These are phyloP conservation scores for Melanotaenia parkinsoni DNA, from an alignment of 2,797 vertebrate genomes.

Conservation along the genomic window DNA sequence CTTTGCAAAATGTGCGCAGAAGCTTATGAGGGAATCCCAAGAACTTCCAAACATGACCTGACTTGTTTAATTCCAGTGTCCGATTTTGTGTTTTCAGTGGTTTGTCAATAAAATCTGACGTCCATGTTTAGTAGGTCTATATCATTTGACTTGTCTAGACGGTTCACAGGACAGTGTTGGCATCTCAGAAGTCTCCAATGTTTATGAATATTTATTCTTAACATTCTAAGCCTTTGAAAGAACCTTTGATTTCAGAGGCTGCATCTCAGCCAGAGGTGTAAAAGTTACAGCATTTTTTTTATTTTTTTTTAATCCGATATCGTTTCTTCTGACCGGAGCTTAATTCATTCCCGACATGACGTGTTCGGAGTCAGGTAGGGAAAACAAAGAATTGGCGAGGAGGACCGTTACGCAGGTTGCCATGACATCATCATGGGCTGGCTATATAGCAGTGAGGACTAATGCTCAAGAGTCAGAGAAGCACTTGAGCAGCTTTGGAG, in stretches of 20 bases:
- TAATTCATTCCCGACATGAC: slow-evolving; percentile 72
- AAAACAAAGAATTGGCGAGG: slow-evolving; percentile 67
- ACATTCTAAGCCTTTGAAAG: slow-evolving; percentile 58
- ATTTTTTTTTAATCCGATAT: slow-evolving; percentile 44
- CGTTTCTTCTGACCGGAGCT: slow-evolving; percentile 70
- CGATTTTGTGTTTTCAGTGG: not conserved
- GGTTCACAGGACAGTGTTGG: slow-evolving; percentile 42
- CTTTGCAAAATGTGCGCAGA: not conserved
- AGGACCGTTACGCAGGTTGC: slow-evolving; percentile 80
- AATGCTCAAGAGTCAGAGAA: slow-evolving; percentile 77
- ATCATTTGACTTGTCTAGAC: slow-evolving; percentile 30
- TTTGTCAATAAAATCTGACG: slow-evolving; percentile 22
- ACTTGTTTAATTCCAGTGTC: slow-evolving; percentile 10
- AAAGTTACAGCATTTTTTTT: slow-evolving; percentile 43
- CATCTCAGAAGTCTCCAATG: slow-evolving; percentile 25
- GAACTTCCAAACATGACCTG: not conserved
- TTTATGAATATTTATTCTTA: slow-evolving; percentile 40
- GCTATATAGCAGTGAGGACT: slow-evolving; percentile 80
- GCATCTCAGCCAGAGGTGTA: slow-evolving; percentile 52
- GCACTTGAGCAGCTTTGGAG: slow-evolving; percentile 80
- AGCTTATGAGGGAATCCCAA: no score
- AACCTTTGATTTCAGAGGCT: slow-evolving; percentile 58
- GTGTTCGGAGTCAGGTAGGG: slow-evolving; percentile 71
- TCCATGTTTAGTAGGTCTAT: not conserved
- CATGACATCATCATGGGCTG: slow-evolving; percentile 82